Percentiles rank a stretch among this genome's conserved stretches.
These are phyloP conservation scores for Alces alces DNA, from an alignment of 2,113 vertebrate genomes.

Conservation along the genomic window DNA sequence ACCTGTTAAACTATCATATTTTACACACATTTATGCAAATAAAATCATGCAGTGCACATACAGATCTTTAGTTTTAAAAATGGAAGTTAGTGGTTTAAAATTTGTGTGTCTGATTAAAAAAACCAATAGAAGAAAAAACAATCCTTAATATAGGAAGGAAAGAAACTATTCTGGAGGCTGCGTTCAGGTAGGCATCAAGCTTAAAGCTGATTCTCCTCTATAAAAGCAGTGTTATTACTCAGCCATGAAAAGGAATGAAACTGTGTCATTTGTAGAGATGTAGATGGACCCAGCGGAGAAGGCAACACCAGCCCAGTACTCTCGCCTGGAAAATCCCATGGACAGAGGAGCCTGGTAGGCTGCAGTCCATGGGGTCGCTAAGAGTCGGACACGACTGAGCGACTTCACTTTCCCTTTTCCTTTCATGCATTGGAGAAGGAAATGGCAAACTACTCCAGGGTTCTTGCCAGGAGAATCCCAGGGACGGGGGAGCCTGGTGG, in stretches of 20 bases:
- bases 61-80: background rate
- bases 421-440: too few species aligned
- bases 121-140: background rate
- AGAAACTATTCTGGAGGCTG: background rate
- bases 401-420: too few species aligned
- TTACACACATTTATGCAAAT: background rate
- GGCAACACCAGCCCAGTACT: accelerated
- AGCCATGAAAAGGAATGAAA: background rate
- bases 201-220: background rate
- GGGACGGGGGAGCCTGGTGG: too few species aligned
- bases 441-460: too few species aligned
- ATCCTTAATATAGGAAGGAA: background rate
- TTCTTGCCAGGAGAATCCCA: too few species aligned
- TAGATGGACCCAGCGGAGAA: background rate
- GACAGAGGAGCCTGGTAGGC: too few species aligned
- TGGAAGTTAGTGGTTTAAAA: conserved; percentile 44
- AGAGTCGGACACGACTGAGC: too few species aligned
- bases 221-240: background rate
- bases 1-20: background rate
- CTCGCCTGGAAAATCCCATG: too few species aligned
- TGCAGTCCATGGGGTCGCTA: too few species aligned
- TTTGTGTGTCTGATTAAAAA: background rate
- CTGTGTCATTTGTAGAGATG: background rate
- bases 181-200: background rate
- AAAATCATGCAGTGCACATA: background rate